A percentile compares a stretch with the other conserved stretches of the same genome.
These are phyloP conservation scores for Microcaecilia unicolor DNA, from an alignment of 2,797 vertebrate genomes.

Conservation along the genomic window DNA sequence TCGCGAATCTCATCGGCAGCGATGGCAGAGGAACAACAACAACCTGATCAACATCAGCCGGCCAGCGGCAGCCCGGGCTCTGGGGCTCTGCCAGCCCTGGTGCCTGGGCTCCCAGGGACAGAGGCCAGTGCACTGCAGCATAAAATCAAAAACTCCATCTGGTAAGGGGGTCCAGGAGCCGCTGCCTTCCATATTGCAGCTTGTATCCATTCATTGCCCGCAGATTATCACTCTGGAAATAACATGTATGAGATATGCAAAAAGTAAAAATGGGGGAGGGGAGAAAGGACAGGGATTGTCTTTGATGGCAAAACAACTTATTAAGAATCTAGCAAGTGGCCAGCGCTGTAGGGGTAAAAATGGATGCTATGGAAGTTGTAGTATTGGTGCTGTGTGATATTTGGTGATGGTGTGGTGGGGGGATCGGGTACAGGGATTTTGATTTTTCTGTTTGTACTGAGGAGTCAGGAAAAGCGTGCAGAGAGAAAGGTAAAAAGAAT, in stretches of 20 bases:
- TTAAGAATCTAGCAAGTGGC: no score
- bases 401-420: no score
- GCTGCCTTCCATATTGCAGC: slow-evolving; percentile 1
- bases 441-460: slow-evolving; percentile 24
- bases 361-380: neutral
- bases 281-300: no score
- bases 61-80: slow-evolving; percentile 31
- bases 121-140: slow-evolving; percentile 84
- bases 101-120: slow-evolving; percentile 77
- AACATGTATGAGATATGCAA: no score
- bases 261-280: no score
- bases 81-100: slow-evolving; percentile 65
- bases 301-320: slow-evolving; percentile 13
- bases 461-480: neutral
- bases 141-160: slow-evolving; percentile 92
- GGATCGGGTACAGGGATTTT: slow-evolving; percentile 8
- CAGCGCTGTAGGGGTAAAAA: no score
- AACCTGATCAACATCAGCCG: slow-evolving; percentile 62
- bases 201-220: neutral
- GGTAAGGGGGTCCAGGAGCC: slow-evolving; percentile 66
- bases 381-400: no score
- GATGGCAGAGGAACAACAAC: slow-evolving; percentile 83
- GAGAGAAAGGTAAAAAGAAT: slow-evolving; percentile 13
- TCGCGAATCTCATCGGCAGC: slow-evolving; percentile 30
- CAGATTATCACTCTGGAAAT: no score